Evolutionary conservation across 1,140 invertebrate genomes (phyloP).

Genomic region (Notospermus geniculatus): DNA sequence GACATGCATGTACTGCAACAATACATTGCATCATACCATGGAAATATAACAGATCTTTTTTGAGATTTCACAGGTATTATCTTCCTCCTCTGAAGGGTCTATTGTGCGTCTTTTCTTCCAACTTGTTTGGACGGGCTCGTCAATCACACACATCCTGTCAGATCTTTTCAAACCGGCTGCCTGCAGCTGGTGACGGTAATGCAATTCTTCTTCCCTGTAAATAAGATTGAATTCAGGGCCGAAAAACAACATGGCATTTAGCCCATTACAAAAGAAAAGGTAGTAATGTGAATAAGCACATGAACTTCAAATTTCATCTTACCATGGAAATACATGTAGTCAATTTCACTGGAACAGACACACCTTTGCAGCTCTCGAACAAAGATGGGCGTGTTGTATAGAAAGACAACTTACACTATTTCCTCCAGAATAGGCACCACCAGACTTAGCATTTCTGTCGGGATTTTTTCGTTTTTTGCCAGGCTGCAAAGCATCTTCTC

Average conservation of each 20-base stretch:
- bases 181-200: constrained; percentile 59
- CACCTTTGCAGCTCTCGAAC: neutral
- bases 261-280: no score
- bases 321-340: no score
- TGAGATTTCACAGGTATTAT: constrained; percentile 78
- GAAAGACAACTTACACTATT: constrained; percentile 39
- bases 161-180: constrained; percentile 63
- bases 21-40: constrained; percentile 58
- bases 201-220: constrained; percentile 61
- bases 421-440: constrained; percentile 42
- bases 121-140: constrained; percentile 15
- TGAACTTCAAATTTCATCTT: no score
- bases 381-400: neutral
- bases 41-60: constrained; percentile 77
- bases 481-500: constrained; percentile 80
- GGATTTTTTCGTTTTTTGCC: constrained; percentile 68
- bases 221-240: no score
- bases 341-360: no score
- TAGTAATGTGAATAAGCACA: no score
- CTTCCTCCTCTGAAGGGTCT: constrained; percentile 63
- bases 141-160: constrained; percentile 64
- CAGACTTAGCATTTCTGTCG: constrained; percentile 66
- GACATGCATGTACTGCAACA: neutral
- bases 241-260: no score
- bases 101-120: constrained; percentile 55